A percentile compares a stretch with the other conserved stretches of the same genome.
These are phyloP conservation scores for Acropora yongei DNA, from an alignment of 64 coral and sea anemone species.

Conservation along the genomic window DNA sequence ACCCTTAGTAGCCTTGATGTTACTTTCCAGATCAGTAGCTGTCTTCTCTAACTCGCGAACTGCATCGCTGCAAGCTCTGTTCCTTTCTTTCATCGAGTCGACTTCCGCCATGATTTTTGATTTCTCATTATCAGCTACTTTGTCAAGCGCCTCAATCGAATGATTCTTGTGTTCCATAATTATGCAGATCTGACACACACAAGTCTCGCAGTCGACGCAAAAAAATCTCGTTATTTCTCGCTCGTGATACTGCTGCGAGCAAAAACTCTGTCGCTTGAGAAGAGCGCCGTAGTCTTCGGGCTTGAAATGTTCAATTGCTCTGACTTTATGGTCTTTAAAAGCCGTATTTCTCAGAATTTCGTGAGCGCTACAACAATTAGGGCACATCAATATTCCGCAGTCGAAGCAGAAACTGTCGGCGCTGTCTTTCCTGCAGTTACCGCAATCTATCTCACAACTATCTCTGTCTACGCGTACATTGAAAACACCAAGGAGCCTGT, in stretches of 20 bases:
- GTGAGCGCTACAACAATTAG: not conserved
- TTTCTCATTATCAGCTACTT: constrained; percentile 4
- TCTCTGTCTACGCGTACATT: not conserved
- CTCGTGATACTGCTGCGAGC: constrained; percentile 15
- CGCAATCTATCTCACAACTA: not conserved
- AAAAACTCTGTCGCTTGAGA: not conserved
- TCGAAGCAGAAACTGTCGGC: constrained; percentile 10
- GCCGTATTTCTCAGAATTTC: not conserved
- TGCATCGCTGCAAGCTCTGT: not conserved
- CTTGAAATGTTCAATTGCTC: constrained; percentile 1
- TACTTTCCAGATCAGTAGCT: not conserved
- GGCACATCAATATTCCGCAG: not conserved
- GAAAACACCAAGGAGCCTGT: not conserved
- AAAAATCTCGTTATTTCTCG: not conserved
- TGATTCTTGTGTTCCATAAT: not conserved
- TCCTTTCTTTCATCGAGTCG: not conserved
- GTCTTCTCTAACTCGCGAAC: not conserved
- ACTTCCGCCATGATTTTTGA: not conserved
- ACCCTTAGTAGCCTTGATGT: not conserved
- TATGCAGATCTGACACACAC: not conserved
- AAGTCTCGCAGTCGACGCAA: not conserved
- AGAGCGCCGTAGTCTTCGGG: not conserved
- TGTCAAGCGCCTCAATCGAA: not conserved
- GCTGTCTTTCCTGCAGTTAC: constrained; percentile 2
- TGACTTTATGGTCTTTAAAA: constrained; percentile 22